Evolutionary conservation across 1,140 invertebrate species (phyloP).

Genomic region (Trinorchestia longiramus): DNA sequence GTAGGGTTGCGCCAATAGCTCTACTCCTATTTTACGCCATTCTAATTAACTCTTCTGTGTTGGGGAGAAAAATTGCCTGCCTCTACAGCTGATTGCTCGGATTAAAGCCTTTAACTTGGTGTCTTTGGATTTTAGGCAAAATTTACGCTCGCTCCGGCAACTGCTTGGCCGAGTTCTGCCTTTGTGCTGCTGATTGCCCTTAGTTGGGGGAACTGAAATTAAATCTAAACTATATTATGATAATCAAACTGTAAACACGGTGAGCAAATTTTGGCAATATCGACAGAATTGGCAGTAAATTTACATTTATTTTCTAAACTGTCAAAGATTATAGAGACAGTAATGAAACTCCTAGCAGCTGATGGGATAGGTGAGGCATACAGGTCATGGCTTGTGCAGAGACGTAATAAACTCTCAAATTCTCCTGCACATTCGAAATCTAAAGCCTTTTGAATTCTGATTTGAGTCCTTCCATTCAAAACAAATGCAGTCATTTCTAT

Average conservation of each 20-base stretch:
- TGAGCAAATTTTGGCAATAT: too few relatives aligned
- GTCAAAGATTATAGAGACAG: too few relatives aligned
- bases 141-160: neutral
- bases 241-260: too few relatives aligned
- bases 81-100: constrained; percentile 43
- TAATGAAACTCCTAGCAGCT: too few relatives aligned
- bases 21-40: constrained; percentile 37
- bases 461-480: neutral
- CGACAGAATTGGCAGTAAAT: too few relatives aligned
- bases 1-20: constrained; percentile 17
- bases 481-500: neutral
- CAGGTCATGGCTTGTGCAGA: neutral
- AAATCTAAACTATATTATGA: neutral
- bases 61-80: constrained; percentile 43
- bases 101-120: constrained; percentile 39
- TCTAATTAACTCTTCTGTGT: constrained; percentile 45
- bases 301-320: too few relatives aligned
- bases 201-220: neutral
- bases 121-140: constrained; percentile 10
- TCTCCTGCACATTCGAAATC: neutral
- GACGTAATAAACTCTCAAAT: neutral
- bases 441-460: neutral
- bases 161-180: neutral
- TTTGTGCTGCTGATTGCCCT: neutral
- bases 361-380: too few relatives aligned